These are phyloP conservation scores for Oreamnos americanus DNA, from an alignment of 2,113 vertebrate genomes.

Conservation along the genomic window DNA sequence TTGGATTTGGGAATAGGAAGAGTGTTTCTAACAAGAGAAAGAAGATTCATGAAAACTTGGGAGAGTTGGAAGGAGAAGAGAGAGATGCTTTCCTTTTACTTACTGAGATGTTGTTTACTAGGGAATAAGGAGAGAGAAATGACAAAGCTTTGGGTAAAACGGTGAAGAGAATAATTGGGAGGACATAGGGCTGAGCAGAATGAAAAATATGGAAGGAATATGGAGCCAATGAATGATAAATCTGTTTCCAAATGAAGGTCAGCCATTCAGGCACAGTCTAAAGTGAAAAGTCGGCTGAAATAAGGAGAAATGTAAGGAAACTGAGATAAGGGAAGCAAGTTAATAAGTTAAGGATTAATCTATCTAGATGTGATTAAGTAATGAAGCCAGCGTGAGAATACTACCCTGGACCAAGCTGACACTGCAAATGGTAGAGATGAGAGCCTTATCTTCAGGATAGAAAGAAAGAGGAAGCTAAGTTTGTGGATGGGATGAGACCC, in stretches of 20 bases:
- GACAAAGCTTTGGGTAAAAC: not conserved
- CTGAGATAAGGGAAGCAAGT: not conserved
- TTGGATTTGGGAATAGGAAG: not conserved
- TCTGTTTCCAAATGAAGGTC: not conserved
- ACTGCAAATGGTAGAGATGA: not conserved
- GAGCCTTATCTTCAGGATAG: not conserved
- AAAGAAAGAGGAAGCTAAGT: not conserved
- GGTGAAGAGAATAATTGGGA: not conserved
- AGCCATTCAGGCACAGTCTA: not conserved
- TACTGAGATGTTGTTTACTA: not conserved
- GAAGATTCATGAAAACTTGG: not conserved
- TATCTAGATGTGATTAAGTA: not conserved
- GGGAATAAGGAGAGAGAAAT: not conserved
- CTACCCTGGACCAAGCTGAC: not conserved
- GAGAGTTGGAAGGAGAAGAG: not conserved
- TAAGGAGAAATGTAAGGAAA: not conserved
- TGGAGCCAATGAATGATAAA: not conserved
- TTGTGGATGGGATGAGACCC: accelerated
- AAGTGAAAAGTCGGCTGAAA: not conserved
- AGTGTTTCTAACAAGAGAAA: not conserved
- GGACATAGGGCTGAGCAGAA: not conserved
- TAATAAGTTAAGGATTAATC: not conserved
- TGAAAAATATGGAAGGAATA: not conserved
- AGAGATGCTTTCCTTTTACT: not conserved
- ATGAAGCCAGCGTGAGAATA: not conserved